A percentile compares a stretch with the other conserved stretches of the same genome.
These are phyloP conservation scores for Lepilemur septentrionalis DNA, from an alignment of 2,797 vertebrate genomes.

Conservation along the genomic window DNA sequence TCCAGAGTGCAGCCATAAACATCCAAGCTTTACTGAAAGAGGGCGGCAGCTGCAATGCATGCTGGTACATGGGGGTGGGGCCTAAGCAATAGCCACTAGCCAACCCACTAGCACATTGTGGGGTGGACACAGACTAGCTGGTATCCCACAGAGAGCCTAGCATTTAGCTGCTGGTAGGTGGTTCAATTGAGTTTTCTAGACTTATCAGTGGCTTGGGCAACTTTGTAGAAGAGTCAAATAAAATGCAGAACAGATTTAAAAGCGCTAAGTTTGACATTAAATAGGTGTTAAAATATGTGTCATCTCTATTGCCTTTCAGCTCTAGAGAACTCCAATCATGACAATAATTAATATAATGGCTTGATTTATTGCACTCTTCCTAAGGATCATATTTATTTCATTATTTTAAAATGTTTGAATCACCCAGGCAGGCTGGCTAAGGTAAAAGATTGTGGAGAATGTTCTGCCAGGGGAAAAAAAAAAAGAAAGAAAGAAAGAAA, in stretches of 20 bases:
- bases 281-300: slow-evolving; percentile 74
- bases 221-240: slow-evolving; percentile 61
- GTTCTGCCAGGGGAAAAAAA: slow-evolving; percentile 75
- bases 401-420: slow-evolving; percentile 78
- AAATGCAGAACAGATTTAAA: slow-evolving; percentile 70
- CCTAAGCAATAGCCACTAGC: slow-evolving; percentile 25
- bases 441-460: slow-evolving; percentile 69
- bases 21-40: slow-evolving; percentile 9
- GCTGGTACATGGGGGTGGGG: not conserved
- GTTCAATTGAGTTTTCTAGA: slow-evolving; percentile 68
- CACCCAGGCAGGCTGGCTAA: slow-evolving; percentile 69
- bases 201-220: not conserved
- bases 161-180: slow-evolving; percentile 67
- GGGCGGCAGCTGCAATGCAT: not conserved
- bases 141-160: slow-evolving; percentile 44
- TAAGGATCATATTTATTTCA: slow-evolving; percentile 55
- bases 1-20: not conserved
- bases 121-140: slow-evolving; percentile 37
- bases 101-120: slow-evolving; percentile 56
- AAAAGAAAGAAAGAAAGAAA: not conserved
- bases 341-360: slow-evolving; percentile 55
- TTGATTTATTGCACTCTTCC: slow-evolving; percentile 56
- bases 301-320: slow-evolving; percentile 73
- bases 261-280: slow-evolving; percentile 68
- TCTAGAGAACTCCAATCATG: slow-evolving; percentile 33